Percentiles rank a stretch among this genome's conserved stretches.
Conservation (phyloP, 2,113 vertebrate genomes). For the Nerophis lumbriciformis region DNA sequence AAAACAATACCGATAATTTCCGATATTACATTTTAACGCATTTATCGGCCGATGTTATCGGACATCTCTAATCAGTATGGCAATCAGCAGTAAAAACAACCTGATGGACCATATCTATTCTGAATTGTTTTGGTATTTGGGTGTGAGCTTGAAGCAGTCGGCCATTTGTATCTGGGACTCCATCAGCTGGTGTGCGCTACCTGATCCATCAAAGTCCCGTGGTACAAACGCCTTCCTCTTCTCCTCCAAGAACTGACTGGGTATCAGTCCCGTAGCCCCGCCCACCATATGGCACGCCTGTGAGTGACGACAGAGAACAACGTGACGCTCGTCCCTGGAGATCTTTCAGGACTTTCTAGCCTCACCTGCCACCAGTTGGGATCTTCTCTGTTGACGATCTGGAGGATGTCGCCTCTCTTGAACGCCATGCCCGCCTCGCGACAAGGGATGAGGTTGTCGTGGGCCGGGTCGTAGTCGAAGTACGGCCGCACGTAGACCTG, state of each 20-base stretch:
- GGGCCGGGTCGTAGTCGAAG: conserved; percentile 94
- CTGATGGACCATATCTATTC: too few relatives aligned
- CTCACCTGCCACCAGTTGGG: conserved; percentile 98
- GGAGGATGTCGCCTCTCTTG: conserved; percentile 89
- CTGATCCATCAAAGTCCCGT: conserved; percentile 90
- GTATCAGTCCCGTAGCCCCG: conserved; percentile 91
- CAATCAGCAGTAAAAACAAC: too few relatives aligned
- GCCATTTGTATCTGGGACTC: background rate
- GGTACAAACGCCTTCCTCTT: conserved; percentile 98
- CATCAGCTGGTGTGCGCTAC: conserved; percentile 55
- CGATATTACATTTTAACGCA: too few relatives aligned
- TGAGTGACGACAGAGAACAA: conserved; percentile 3
- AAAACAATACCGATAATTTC: too few relatives aligned
- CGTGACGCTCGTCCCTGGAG: background rate
- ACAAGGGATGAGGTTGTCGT: conserved; percentile 93
- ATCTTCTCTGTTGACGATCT: conserved; percentile 97
- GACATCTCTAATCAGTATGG: too few relatives aligned
- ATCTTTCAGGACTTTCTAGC: background rate
- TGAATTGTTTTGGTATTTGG: too few relatives aligned
- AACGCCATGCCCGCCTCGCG: conserved; percentile 95
- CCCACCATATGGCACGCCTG: conserved; percentile 90
- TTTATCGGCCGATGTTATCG: too few relatives aligned
- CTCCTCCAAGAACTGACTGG: conserved; percentile 97
- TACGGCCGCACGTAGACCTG: conserved; percentile 96
- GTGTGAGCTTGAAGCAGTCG: too few relatives aligned